These are phyloP conservation scores for Molanna angustata DNA, from an alignment of 2,888 invertebrate species.

Conservation along the genomic window DNA sequence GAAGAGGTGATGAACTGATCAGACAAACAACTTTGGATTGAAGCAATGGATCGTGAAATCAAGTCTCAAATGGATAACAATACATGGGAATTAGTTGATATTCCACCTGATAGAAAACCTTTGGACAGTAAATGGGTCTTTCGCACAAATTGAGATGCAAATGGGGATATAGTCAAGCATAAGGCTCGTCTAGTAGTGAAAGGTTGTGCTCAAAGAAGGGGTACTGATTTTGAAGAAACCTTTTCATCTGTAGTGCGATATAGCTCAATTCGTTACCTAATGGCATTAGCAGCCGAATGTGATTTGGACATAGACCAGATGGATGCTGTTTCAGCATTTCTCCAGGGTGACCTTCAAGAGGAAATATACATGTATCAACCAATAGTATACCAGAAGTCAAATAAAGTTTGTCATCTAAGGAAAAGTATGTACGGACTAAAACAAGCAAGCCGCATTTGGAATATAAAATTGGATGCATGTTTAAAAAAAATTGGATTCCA, in stretches of 20 bases:
- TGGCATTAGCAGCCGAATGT: background rate
- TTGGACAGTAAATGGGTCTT: constrained; percentile 1
- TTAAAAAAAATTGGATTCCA: background rate
- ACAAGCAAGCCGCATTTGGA: background rate
- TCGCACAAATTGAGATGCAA: background rate
- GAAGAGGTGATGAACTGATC: background rate
- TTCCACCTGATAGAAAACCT: background rate
- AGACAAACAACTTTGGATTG: background rate
- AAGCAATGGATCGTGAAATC: background rate
- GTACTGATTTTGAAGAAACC: background rate
- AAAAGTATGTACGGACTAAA: background rate
- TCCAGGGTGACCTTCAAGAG: constrained; percentile 1
- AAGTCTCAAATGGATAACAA: background rate
- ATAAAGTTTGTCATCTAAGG: background rate
- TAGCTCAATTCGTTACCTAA: background rate
- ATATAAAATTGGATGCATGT: background rate
- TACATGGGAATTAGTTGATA: background rate
- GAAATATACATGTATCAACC: background rate
- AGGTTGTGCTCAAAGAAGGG: background rate
- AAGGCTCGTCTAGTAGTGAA: background rate
- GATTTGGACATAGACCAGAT: constrained; percentile 1
- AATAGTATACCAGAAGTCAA: background rate
- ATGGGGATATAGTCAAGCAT: background rate
- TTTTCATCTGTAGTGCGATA: constrained; percentile 3
- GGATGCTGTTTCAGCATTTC: background rate